phyloP scores from a whole-genome alignment of 1,140 invertebrate genomes.

The Piezodorus guildinii region DNA sequence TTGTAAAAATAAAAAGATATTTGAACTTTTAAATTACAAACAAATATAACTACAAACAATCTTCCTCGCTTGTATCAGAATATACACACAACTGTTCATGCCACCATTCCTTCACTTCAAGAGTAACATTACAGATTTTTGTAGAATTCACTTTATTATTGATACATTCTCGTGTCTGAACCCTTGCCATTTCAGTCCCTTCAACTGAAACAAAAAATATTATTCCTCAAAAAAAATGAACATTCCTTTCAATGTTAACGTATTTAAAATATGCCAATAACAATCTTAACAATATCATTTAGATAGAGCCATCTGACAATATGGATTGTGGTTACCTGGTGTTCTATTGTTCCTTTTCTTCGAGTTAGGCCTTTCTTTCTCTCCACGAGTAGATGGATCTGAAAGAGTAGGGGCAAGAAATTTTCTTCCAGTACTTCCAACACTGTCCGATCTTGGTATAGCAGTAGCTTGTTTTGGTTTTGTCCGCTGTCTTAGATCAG shows the following conservation, averaged over 20 bases:
- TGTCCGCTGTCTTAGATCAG: conserved; percentile 28
- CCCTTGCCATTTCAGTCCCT: background rate
- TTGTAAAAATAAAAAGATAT: background rate
- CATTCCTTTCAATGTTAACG: too few relatives aligned
- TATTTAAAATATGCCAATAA: background rate
- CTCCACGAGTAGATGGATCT: conserved; percentile 63
- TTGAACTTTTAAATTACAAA: background rate
- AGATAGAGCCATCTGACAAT: background rate
- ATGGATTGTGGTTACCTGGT: background rate
- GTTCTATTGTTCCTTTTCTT: conserved; percentile 41
- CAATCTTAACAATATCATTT: background rate
- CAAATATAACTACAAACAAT: conserved; percentile 27
- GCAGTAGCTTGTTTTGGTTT: conserved; percentile 36
- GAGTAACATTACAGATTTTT: conserved; percentile 41
- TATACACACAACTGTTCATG: conserved; percentile 46
- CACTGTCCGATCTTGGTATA: conserved; percentile 61
- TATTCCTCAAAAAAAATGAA: background rate
- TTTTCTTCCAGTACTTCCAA: conserved; percentile 71
- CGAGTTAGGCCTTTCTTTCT: conserved; percentile 51
- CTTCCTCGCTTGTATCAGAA: conserved; percentile 45
- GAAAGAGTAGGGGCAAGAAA: conserved; percentile 78
- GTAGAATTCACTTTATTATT: conserved; percentile 30
- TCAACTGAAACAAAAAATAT: background rate
- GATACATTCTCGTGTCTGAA: background rate
- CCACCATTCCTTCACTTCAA: conserved; percentile 54